A percentile compares a stretch with the other conserved stretches of the same genome.
These are phyloP conservation scores for Nymphalis polychloros DNA, from an alignment of 2,888 invertebrate genomes.

Conservation along the genomic window DNA sequence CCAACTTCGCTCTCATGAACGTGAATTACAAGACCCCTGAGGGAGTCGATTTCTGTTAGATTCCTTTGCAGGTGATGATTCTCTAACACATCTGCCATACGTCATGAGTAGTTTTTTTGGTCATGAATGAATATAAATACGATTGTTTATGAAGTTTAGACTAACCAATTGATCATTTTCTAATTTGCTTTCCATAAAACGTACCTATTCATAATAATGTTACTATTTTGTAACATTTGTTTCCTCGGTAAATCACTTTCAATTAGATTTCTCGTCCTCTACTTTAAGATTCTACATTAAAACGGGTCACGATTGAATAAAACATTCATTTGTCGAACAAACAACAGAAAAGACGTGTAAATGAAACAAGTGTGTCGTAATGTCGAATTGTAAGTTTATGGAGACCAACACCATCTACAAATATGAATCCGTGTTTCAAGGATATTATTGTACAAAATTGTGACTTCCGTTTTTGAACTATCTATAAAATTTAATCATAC, in stretches of 20 bases:
- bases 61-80: too few species aligned
- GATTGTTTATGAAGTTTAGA: too few species aligned
- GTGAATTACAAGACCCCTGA: too few species aligned
- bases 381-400: neutral
- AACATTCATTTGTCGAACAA: constrained; percentile 12
- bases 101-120: too few species aligned
- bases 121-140: too few species aligned
- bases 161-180: too few species aligned
- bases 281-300: neutral
- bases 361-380: neutral
- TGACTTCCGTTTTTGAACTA: too few species aligned
- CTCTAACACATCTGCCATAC: too few species aligned
- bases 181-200: too few species aligned
- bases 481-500: neutral
- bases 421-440: neutral
- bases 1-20: too few species aligned
- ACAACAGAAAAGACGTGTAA: neutral
- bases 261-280: neutral
- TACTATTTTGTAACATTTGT: neutral
- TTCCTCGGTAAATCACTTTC: neutral
- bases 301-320: constrained; percentile 14
- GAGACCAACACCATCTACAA: neutral
- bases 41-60: too few species aligned
- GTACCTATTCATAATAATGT: neutral
- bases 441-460: too few species aligned